Evolutionary conservation across 2,888 invertebrate genomes (phyloP).

Genomic region (Leucophenga maculata): DNA sequence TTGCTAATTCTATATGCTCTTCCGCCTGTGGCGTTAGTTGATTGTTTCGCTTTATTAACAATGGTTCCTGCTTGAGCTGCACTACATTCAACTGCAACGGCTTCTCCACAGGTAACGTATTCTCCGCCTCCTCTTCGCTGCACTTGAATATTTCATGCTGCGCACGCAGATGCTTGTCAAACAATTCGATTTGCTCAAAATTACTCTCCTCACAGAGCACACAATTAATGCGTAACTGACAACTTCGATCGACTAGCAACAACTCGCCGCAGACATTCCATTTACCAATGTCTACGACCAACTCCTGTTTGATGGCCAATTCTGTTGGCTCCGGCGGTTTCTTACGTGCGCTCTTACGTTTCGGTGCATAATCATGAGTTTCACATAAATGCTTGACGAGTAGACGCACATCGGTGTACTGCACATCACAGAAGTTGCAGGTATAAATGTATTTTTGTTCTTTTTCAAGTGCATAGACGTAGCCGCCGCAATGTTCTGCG

Average conservation of each 20-base stretch:
- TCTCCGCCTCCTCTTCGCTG: constrained; percentile 34
- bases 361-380: constrained; percentile 33
- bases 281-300: constrained; percentile 30
- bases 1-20: constrained; percentile 34
- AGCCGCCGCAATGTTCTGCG: constrained; percentile 50
- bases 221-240: constrained; percentile 52
- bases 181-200: constrained; percentile 55
- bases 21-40: constrained; percentile 1
- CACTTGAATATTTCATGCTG: constrained; percentile 58
- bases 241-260: constrained; percentile 47
- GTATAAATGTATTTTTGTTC: constrained; percentile 57
- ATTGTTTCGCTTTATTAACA: neutral
- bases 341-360: constrained; percentile 32
- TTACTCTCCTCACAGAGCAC: constrained; percentile 59
- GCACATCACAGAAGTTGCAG: constrained; percentile 58
- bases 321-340: constrained; percentile 23
- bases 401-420: constrained; percentile 51
- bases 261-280: constrained; percentile 66
- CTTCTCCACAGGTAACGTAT: constrained; percentile 46
- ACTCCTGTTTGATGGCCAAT: constrained; percentile 41
- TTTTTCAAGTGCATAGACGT: constrained; percentile 56
- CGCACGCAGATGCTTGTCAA: constrained; percentile 59
- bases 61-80: neutral
- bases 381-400: constrained; percentile 56
- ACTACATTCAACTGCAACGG: constrained; percentile 38